phyloP scores from a whole-genome alignment of 2,113 vertebrate species.

The Laticauda colubrina region DNA sequence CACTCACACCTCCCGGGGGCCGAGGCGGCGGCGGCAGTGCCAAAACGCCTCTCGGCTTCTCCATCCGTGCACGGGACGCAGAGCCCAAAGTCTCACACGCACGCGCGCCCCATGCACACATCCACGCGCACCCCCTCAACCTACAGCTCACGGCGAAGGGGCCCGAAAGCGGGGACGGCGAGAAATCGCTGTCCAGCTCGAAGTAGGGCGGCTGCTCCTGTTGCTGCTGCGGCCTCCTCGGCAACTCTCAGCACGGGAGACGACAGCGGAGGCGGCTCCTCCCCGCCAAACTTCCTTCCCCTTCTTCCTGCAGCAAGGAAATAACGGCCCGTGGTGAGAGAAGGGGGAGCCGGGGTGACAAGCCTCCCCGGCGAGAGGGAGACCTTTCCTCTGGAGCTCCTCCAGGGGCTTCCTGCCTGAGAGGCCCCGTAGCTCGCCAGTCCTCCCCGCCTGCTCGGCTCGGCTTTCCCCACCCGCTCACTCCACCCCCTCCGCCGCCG shows the following conservation, averaged over 20 bases:
- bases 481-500: slow-evolving; percentile 10
- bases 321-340: background rate
- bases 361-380: background rate
- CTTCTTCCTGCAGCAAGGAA: background rate
- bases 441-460: background rate
- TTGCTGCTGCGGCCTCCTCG: slow-evolving; percentile 35
- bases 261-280: background rate
- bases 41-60: background rate
- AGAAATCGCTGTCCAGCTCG: slow-evolving; percentile 66
- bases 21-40: background rate
- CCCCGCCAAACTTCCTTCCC: slow-evolving; percentile 14
- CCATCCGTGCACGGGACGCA: background rate
- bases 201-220: slow-evolving; percentile 36
- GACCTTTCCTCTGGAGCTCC: background rate
- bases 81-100: slow-evolving; percentile 12
- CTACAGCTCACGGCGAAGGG: slow-evolving; percentile 8
- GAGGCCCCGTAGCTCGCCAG: background rate
- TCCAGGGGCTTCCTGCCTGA: slow-evolving; percentile 11
- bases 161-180: background rate
- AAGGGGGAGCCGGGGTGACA: background rate
- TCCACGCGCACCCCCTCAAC: slow-evolving; percentile 5
- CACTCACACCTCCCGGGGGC: slow-evolving; percentile 2
- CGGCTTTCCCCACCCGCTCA: background rate
- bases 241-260: background rate
- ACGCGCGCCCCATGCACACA: background rate